These are phyloP conservation scores for Beaufortia kweichowensis DNA, from an alignment of 2,113 vertebrate genomes.

Conservation along the genomic window DNA sequence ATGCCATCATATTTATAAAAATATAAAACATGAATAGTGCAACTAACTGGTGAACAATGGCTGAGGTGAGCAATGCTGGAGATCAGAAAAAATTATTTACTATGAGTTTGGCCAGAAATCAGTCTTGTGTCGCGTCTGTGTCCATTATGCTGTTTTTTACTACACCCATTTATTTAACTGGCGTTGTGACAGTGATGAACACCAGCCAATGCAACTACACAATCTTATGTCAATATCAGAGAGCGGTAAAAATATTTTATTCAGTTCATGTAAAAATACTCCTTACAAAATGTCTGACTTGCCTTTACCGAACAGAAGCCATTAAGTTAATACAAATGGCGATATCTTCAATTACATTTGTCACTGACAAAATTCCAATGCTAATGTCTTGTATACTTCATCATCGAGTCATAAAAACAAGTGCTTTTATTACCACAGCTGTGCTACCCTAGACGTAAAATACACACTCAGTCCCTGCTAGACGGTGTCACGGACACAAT, in stretches of 20 bases:
- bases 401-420: slow-evolving; percentile 37
- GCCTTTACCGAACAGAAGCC: slow-evolving; percentile 70
- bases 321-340: slow-evolving; percentile 55
- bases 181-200: neutral
- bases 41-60: neutral
- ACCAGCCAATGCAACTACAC: neutral
- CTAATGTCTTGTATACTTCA: slow-evolving; percentile 5
- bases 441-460: slow-evolving; percentile 27
- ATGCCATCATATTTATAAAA: neutral
- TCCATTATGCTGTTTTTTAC: neutral
- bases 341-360: slow-evolving; percentile 45
- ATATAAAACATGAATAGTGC: neutral
- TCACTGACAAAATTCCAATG: slow-evolving; percentile 50
- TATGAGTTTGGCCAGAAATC: too few relatives aligned
- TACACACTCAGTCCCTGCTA: slow-evolving; percentile 21
- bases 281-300: slow-evolving; percentile 64
- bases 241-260: slow-evolving; percentile 67
- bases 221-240: slow-evolving; percentile 46
- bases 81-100: too few relatives aligned
- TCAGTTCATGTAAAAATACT: slow-evolving; percentile 66
- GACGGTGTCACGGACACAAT: slow-evolving; percentile 1
- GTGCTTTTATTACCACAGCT: slow-evolving; percentile 42
- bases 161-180: neutral
- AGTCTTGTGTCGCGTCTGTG: neutral
- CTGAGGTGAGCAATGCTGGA: neutral